Evolutionary conservation across 2,797 vertebrate species (phyloP).

Genomic region (Cyclopterus lumpus): DNA sequence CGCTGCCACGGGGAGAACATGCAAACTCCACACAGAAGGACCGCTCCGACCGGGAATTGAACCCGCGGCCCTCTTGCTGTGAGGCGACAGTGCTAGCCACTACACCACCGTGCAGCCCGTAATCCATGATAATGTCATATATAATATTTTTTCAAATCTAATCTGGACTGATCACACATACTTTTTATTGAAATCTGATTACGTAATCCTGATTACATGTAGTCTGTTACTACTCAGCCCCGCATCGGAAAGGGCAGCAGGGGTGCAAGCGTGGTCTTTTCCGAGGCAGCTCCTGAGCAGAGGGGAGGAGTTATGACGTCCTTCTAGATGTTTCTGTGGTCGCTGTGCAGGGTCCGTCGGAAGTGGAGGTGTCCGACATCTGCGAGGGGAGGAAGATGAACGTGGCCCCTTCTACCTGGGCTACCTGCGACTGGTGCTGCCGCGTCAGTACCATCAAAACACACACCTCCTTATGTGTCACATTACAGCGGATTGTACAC

Average conservation of each 20-base stretch:
- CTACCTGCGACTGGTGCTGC: conserved; percentile 89
- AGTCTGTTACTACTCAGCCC: not conserved
- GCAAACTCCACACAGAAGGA: too few species aligned
- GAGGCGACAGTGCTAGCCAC: too few species aligned
- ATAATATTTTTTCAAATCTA: too few species aligned
- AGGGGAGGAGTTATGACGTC: conserved; percentile 30
- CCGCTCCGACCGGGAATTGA: too few species aligned
- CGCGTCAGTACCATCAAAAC: conserved; percentile 76
- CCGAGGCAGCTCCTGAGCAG: not conserved
- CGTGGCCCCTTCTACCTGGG: conserved; percentile 90
- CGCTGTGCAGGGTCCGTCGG: conserved; percentile 75
- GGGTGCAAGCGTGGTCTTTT: conserved; percentile 31
- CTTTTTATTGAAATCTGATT: not conserved
- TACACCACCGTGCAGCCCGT: too few species aligned
- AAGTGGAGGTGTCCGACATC: conserved; percentile 86
- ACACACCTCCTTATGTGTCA: not conserved
- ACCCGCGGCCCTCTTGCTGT: too few species aligned
- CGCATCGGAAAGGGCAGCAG: conserved; percentile 7
- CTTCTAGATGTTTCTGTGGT: conserved; percentile 35
- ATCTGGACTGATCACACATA: too few species aligned
- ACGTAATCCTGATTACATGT: not conserved
- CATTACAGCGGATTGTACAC: not conserved
- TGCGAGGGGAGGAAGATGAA: conserved; percentile 87
- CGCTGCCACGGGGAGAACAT: too few species aligned
- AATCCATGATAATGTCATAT: not conserved